Evolutionary conservation across 2,797 vertebrate genomes (phyloP).

Genomic region (Lateolabrax maculatus): DNA sequence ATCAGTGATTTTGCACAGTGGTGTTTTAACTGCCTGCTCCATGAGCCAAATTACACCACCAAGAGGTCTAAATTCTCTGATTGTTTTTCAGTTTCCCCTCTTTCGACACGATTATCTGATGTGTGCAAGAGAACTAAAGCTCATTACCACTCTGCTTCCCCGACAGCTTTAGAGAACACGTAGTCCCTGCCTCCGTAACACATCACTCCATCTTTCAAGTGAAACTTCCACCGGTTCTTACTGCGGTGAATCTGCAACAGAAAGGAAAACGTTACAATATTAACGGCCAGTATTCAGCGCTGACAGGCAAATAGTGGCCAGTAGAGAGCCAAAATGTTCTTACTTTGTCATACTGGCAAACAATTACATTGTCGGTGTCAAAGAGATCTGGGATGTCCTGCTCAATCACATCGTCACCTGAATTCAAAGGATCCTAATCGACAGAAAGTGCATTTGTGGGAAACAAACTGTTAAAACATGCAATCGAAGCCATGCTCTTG

Average conservation of each 20-base stretch:
- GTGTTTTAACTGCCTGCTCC: slow-evolving; percentile 32
- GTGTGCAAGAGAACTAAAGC: slow-evolving; percentile 22
- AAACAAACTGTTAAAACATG: background rate
- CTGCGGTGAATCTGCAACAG: slow-evolving; percentile 93
- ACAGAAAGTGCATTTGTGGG: background rate
- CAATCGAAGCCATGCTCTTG: slow-evolving; percentile 9
- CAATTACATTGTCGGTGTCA: slow-evolving; percentile 96
- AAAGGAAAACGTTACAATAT: background rate
- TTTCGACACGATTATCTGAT: slow-evolving; percentile 33
- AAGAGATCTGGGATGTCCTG: slow-evolving; percentile 96
- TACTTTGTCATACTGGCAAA: slow-evolving; percentile 99
- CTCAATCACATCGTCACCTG: slow-evolving; percentile 96
- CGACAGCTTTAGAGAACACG: slow-evolving; percentile 95
- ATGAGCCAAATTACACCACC: slow-evolving; percentile 39
- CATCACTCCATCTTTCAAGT: slow-evolving; percentile 96
- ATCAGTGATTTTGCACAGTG: slow-evolving; percentile 21
- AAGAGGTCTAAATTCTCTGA: slow-evolving; percentile 29
- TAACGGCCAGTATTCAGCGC: background rate
- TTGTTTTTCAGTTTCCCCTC: slow-evolving; percentile 21
- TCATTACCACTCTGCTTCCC: slow-evolving; percentile 97
- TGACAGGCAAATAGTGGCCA: background rate
- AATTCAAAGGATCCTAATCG: slow-evolving; percentile 95
- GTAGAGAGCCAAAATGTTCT: slow-evolving; percentile 37
- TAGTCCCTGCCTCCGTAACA: slow-evolving; percentile 94
- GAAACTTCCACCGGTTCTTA: slow-evolving; percentile 99